These are phyloP conservation scores for Boloria selene DNA, from an alignment of 2,888 invertebrate genomes.

Conservation along the genomic window DNA sequence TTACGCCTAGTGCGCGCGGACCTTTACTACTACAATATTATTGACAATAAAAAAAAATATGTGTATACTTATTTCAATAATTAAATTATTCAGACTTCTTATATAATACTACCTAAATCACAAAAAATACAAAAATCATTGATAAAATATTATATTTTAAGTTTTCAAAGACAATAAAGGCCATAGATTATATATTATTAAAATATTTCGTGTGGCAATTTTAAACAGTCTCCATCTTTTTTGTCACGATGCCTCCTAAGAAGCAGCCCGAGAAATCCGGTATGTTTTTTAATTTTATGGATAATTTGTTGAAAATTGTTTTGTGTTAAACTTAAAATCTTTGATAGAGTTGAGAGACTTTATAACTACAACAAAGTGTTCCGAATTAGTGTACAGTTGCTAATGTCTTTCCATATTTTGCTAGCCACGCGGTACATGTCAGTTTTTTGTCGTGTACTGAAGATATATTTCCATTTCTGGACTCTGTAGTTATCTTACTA, in stretches of 20 bases:
- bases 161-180: slow-evolving; percentile 22
- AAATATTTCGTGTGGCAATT: slow-evolving; percentile 12
- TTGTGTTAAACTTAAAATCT: slow-evolving; percentile 1
- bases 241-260: slow-evolving; percentile 90
- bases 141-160: too few relatives aligned
- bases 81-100: too few relatives aligned
- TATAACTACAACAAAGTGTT: too few relatives aligned
- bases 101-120: too few relatives aligned
- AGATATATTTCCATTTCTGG: not conserved
- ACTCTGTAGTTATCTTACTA: not conserved
- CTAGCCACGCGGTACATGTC: slow-evolving; percentile 41
- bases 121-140: too few relatives aligned
- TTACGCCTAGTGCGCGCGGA: too few relatives aligned
- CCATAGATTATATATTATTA: not conserved
- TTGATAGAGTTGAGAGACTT: too few relatives aligned
- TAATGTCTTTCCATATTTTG: slow-evolving; percentile 9
- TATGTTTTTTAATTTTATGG: slow-evolving; percentile 69
- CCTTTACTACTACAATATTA: too few relatives aligned
- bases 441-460: slow-evolving; percentile 16
- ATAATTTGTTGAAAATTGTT: slow-evolving; percentile 4
- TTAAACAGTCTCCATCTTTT: slow-evolving; percentile 65
- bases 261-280: slow-evolving; percentile 94
- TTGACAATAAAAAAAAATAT: too few relatives aligned
- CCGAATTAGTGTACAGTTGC: too few relatives aligned
- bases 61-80: too few relatives aligned